Base-by-base conservation (phyloP, 2,113 vertebrate genomes). In the Ciconia maguari region DNA sequence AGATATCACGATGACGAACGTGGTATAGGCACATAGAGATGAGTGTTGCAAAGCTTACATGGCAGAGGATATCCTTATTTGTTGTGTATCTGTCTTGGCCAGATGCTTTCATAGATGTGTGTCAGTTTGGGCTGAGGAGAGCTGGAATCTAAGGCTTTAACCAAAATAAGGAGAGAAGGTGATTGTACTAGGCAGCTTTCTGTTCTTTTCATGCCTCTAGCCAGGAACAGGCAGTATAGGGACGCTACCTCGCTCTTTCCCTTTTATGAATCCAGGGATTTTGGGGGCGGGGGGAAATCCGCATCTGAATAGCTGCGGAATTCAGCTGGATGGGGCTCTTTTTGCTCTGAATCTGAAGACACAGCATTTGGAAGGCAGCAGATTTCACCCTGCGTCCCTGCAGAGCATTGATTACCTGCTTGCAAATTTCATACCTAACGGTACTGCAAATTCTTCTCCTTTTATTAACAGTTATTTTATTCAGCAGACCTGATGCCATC, bases 1-100 rank as follows among this genome's bases (percentile, higher is more conserved):
- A 10, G 36, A 17, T 80, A 8, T 26, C 26, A 7, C 0, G 2
- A 25, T n/a, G 57, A 34, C 0, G 11, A 71, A 48, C 13, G 0
- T 25, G 34, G 16, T 29, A 7, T 1, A 69, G 42, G 29, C 13
- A 42, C 5, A 14, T 0, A 29, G 18, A 32, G 16, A 18, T 26
- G 41, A 51, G 29, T 24, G 20, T n/a, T 87, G 55, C 32, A 49
- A 71, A 58, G 61, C 41, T 26, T 3, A 55, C 5, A 1, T 27
- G 74, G 30, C 30, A 69, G 49, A 83, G 64, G 13, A 41, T 16
- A 5, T 49, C 18, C 12, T 48, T 82, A 27, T 27, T 82, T 38
- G 4, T 20, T 38, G 5, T 52, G 9, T 32, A 4, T 36, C 2
- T 48, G 51, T 32, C 70, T 83, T 70, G 70, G 25, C 24, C 29